Conservation (phyloP, 1,140 invertebrate species). For the Anadara kagoshimensis region DNA sequence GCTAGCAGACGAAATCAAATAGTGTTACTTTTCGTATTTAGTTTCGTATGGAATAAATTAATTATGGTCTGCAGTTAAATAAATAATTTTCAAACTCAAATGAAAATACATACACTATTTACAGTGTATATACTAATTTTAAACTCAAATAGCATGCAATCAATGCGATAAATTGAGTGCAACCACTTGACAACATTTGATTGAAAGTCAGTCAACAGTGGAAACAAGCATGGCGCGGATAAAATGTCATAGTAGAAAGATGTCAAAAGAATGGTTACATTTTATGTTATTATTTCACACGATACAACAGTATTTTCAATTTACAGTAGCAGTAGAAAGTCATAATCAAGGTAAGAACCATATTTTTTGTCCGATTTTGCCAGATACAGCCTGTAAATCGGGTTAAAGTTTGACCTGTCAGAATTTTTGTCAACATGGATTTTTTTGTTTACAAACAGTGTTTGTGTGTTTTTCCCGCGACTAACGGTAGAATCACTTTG, state of each 20-base stretch:
- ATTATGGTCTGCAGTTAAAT: neutral
- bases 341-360: conserved; percentile 70
- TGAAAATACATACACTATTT: conserved; percentile 8
- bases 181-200: too few species aligned
- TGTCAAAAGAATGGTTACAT: conserved; percentile 67
- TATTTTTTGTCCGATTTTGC: too few species aligned
- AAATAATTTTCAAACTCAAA: conserved; percentile 1
- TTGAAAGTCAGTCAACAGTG: conserved; percentile 39
- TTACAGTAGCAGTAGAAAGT: conserved; percentile 69
- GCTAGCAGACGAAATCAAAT: too few species aligned
- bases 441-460: too few species aligned
- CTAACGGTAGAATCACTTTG: too few species aligned
- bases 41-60: conserved; percentile 17
- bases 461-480: too few species aligned
- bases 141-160: too few species aligned
- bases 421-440: too few species aligned
- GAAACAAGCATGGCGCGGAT: conserved; percentile 71
- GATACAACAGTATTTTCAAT: conserved; percentile 58
- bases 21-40: neutral
- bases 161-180: too few species aligned
- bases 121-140: too few species aligned
- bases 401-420: too few species aligned
- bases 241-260: conserved; percentile 64
- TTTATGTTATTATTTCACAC: conserved; percentile 68
- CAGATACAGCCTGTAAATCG: too few species aligned